These are phyloP conservation scores for Herpetotheres cachinnans DNA, from an alignment of 2,113 vertebrate genomes.

Conservation along the genomic window DNA sequence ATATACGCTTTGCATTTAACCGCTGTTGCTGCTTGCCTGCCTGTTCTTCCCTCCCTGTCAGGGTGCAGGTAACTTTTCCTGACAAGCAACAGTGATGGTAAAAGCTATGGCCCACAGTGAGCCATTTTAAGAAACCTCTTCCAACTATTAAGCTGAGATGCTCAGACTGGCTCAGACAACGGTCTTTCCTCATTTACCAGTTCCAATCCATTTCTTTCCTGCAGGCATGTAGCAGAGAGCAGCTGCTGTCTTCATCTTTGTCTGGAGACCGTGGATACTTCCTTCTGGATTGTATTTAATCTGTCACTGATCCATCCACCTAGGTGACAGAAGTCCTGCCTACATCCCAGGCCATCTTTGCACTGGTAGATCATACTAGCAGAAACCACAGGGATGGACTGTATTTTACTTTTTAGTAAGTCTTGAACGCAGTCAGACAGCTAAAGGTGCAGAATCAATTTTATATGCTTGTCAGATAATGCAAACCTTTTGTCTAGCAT, in stretches of 20 bases:
- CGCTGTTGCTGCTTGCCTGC: background rate
- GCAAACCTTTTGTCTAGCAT: background rate
- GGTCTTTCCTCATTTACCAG: background rate
- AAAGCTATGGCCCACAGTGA: background rate
- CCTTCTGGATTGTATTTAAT: background rate
- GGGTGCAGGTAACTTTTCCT: background rate
- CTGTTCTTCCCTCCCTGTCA: background rate
- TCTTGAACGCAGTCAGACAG: background rate
- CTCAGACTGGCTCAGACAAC: background rate
- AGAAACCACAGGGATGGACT: background rate
- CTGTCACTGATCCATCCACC: background rate
- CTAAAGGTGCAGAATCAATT: background rate
- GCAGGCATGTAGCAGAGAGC: background rate
- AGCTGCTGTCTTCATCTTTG: background rate
- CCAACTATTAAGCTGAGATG: background rate
- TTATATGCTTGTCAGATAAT: background rate
- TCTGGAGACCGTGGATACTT: background rate
- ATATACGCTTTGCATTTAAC: conserved; percentile 18
- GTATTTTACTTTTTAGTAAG: background rate
- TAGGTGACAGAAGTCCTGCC: background rate
- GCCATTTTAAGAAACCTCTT: background rate
- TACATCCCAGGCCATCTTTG: background rate
- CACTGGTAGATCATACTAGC: background rate
- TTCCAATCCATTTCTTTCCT: background rate
- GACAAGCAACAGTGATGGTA: background rate